Base-by-base conservation (phyloP, 2,797 vertebrate species). In the Mycteria americana region DNA sequence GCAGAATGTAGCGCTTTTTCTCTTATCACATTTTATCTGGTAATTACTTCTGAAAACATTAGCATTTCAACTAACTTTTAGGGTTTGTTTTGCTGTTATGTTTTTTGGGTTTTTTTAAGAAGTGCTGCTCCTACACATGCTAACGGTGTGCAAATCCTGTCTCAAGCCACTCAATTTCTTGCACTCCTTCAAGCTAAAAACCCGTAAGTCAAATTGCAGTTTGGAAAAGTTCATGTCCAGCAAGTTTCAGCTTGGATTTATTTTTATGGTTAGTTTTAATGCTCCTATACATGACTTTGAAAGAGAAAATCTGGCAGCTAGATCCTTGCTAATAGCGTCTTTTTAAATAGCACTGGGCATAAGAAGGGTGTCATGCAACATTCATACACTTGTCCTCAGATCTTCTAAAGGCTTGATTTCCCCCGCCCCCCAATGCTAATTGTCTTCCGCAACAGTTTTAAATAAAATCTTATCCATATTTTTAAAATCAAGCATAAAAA, bases 231-330 rank as follows among this genome's bases (percentile, higher is more conserved):
- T 88, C 7, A 6, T 51, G 31, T 74, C 41, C 60, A 74, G 41
- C 51, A 94, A 64, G 27, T 83, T 91, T 88, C 51, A 75, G 18
- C 43, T 70, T 81, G 35, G 24, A 85, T 95, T 85, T 96, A 56
- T 95, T 89, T 93, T 92, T 91, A 59, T 59, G 53, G 35, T 45
- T 88, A 46, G 19, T 89, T 95, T 73, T 89, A 92, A 69, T 85
- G 57, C 27, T 88, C 5, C 25, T 72, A 6, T 81, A 35, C 35
- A 67, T 41, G 15, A 43, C 43, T 94, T 89, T 84, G 45, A 86
- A 93, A 83, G 54, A 84, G 41, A 79, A 93, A 75, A 57, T 68
- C 25, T 94, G 31, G 28, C 68, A 73, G 35, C 16, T 35, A 69
- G 18, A 80, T 79, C 33, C 56, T 77, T 91, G 64, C 62, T 91